phyloP scores from a whole-genome alignment of 2,797 vertebrate genomes.

The Molossus alvarezi region DNA sequence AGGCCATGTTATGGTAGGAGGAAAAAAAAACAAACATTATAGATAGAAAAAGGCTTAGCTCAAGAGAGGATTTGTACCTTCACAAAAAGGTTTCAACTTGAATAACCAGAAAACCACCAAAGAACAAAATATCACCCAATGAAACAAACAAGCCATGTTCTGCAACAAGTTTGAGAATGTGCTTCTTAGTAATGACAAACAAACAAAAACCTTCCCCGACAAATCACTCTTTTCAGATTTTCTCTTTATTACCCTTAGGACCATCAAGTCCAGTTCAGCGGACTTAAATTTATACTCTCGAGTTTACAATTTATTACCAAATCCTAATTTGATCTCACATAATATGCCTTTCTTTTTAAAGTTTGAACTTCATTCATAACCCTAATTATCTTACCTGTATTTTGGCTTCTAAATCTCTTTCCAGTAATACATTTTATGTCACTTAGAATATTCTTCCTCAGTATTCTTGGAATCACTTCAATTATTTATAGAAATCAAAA shows the following conservation, averaged over 20 bases:
- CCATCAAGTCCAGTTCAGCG: neutral
- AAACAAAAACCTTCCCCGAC: neutral
- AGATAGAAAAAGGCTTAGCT: constrained; percentile 54
- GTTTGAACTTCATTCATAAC: constrained; percentile 41
- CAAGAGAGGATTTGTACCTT: constrained; percentile 39
- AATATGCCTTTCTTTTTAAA: neutral
- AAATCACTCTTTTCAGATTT: constrained; percentile 41
- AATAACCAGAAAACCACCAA: constrained; percentile 49
- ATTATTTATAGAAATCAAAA: constrained; percentile 56
- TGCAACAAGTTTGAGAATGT: constrained; percentile 48
- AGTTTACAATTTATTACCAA: neutral
- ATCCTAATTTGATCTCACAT: neutral
- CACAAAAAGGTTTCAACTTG: constrained; percentile 3
- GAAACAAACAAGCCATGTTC: constrained; percentile 63
- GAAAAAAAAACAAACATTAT: neutral
- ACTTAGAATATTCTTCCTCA: constrained; percentile 28
- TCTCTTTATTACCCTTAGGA: constrained; percentile 31
- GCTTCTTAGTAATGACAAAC: constrained; percentile 33
- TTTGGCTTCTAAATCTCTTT: constrained; percentile 20
- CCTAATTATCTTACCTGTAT: neutral
- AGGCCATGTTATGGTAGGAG: neutral
- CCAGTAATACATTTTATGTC: neutral
- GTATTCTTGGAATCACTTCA: neutral
- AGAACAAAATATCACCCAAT: constrained; percentile 2
- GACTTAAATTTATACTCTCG: neutral